Base-by-base conservation (phyloP, 2,797 vertebrate species). In the Tapirus indicus region DNA sequence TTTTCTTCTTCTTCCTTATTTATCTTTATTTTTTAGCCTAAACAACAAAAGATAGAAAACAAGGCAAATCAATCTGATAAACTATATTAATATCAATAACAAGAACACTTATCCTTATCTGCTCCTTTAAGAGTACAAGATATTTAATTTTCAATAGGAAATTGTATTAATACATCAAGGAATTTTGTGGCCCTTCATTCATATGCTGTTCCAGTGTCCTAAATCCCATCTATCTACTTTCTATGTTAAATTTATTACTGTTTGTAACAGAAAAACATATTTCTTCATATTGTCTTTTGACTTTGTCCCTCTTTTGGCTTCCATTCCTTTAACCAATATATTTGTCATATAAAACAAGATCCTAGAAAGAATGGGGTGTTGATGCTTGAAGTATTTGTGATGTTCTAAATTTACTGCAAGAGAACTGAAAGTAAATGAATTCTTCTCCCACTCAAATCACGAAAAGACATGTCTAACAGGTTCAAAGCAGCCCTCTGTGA, bases 391-490 rank as follows among this genome's bases (percentile, higher is more conserved):
- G 41, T 25, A 35, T 77, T 68, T 78, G 35, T 49, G 58, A 9
- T 58, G 44, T 52, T 94, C 29, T 88, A 60, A 71, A 90, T 62
- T 94, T 7, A 92, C 7, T 47, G 18, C 1, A 68, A 62, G 6
- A 35, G 12, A 97, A 54, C 17, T 75, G 6, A 69, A 96, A 77
- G 35, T 47, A 79, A 95, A 68, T 60, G 47, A 94, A 91, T 41
- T 84, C 14, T 77, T 87, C 56, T 68, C 25, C 79, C 49, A 79
- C 12, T 2, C 86, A 52, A 82, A 54, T 88, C 54, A 87, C 6
- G 47, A 47, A 93, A 93, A 1, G 29, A 21, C 64, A 27, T n/a
- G 29, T 64, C 49, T 64, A 66, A 58, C 0, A 35, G 47, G 56
- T 54, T 1, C 14, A 52, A 83, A 88, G 32, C 9, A 91, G 17